phyloP scores from a whole-genome alignment of 2,113 vertebrate species.

The Carettochelys insculpta region DNA sequence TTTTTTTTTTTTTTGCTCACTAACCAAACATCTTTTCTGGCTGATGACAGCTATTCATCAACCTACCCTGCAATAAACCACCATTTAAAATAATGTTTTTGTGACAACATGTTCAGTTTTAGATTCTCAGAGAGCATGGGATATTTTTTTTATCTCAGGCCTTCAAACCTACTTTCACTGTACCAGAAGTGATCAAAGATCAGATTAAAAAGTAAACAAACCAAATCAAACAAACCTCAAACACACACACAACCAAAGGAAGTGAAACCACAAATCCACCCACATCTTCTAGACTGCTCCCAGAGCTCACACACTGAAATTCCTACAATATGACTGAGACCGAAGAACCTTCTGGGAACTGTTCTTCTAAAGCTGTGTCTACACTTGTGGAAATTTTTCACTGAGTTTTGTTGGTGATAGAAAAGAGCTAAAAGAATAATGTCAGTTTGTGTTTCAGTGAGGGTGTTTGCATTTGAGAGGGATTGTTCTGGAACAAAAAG shows the following conservation, averaged over 20 bases:
- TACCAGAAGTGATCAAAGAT: neutral
- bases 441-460: too few species aligned
- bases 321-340: neutral
- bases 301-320: neutral
- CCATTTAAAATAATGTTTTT: neutral
- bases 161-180: neutral
- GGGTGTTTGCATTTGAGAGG: too few species aligned
- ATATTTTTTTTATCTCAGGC: neutral
- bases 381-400: too few species aligned
- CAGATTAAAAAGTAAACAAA: neutral
- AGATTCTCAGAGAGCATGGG: neutral
- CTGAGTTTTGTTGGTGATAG: too few species aligned
- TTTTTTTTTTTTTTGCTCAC: neutral
- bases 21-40: neutral
- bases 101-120: neutral
- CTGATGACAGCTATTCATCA: constrained; percentile 37
- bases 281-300: neutral
- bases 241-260: neutral
- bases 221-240: neutral
- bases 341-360: neutral
- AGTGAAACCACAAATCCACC: neutral
- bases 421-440: too few species aligned
- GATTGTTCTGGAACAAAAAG: too few species aligned
- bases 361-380: neutral
- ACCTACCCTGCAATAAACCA: neutral